Conservation (phyloP, 2,113 vertebrate species). For the Marmota flaviventris region DNA sequence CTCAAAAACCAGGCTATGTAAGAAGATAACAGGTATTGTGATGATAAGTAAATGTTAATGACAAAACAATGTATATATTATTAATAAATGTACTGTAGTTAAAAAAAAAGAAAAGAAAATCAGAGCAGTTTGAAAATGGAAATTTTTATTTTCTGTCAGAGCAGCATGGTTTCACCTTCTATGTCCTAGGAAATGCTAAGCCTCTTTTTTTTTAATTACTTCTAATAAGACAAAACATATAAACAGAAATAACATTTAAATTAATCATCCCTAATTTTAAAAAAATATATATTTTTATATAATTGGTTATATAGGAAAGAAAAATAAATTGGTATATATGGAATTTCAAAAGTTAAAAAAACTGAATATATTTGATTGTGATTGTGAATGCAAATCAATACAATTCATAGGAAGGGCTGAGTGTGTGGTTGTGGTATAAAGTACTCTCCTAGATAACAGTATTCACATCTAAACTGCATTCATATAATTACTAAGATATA, state of each 20-base stretch:
- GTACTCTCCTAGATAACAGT: neutral
- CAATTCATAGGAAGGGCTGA: neutral
- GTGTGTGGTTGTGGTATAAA: neutral
- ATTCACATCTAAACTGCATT: neutral
- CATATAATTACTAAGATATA: neutral
- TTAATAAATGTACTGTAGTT: no score
- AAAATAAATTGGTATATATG: neutral
- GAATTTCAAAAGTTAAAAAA: neutral
- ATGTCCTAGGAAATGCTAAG: neutral
- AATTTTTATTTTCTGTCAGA: constrained; percentile 25
- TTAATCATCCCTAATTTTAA: neutral
- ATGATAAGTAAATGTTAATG: no score
- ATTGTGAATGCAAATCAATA: neutral
- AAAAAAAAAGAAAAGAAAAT: neutral
- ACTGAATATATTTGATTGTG: neutral
- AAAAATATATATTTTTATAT: neutral
- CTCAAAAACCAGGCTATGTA: no score
- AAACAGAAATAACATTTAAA: neutral
- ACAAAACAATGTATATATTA: no score
- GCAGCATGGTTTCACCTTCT: neutral
- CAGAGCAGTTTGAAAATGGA: neutral
- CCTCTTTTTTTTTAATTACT: neutral
- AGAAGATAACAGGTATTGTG: no score
- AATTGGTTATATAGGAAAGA: neutral
- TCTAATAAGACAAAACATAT: neutral